Percentiles rank a stretch among this genome's conserved stretches.
Evolutionary conservation across 2,888 invertebrate species (phyloP).

Genomic region (Sipunculus nudus): DNA sequence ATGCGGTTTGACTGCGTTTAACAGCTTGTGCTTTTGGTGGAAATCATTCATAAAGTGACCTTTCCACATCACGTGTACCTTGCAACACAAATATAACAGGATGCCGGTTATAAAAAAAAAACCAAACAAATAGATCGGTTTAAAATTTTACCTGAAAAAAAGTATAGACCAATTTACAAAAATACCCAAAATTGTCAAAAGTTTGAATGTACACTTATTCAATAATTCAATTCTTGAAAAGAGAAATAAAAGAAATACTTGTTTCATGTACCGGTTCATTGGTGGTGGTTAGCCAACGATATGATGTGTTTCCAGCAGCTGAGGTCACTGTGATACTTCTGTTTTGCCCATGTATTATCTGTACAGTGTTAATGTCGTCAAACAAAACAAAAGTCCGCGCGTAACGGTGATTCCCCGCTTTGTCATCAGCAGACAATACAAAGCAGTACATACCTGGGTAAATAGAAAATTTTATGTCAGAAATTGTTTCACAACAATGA

Average conservation of each 20-base stretch:
- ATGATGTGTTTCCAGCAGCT: constrained; percentile 7
- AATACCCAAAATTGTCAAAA: too few relatives aligned
- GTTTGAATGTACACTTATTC: too few relatives aligned
- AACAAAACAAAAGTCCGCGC: constrained; percentile 5
- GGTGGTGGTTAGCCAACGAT: constrained; percentile 2
- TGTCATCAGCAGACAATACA: constrained; percentile 4
- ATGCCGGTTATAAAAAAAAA: too few relatives aligned
- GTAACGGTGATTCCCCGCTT: neutral
- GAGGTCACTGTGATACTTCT: neutral
- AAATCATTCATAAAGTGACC: neutral
- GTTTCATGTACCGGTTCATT: neutral
- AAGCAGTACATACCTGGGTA: constrained; percentile 4
- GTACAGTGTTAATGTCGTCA: neutral
- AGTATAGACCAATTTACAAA: too few relatives aligned
- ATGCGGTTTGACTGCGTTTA: neutral
- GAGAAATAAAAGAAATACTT: too few relatives aligned
- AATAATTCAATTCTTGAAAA: too few relatives aligned
- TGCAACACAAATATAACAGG: too few relatives aligned
- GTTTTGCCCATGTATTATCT: neutral
- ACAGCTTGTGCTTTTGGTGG: neutral
- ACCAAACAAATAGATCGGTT: too few relatives aligned
- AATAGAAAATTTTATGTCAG: too few relatives aligned
- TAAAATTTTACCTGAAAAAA: too few relatives aligned
- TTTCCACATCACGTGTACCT: neutral
- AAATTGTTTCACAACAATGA: too few relatives aligned